Percentiles rank a stretch among this genome's conserved stretches.
Conservation (phyloP, 2,113 vertebrate genomes). For the Pao palembangensis region DNA sequence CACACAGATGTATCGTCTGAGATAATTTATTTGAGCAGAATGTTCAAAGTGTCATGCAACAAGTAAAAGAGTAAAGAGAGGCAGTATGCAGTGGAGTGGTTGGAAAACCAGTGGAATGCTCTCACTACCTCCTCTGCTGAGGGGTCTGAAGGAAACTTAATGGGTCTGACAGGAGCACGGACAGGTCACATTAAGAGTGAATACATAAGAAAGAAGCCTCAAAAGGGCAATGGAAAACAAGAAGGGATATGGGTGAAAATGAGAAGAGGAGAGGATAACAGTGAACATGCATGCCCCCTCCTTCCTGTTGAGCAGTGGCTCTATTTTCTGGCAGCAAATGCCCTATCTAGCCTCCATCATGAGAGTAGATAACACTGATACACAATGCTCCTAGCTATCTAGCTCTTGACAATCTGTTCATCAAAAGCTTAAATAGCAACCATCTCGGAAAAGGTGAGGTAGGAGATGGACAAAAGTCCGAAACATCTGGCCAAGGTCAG, state of each 20-base stretch:
- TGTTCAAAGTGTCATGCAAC: conserved; percentile 57
- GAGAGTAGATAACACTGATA: conserved; percentile 42
- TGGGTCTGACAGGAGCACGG: conserved; percentile 15
- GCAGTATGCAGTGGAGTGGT: conserved; percentile 27
- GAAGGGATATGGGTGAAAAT: neutral
- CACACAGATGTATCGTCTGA: conserved; percentile 21
- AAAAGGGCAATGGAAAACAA: conserved; percentile 12
- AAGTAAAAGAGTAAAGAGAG: conserved; percentile 61
- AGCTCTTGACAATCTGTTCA: conserved; percentile 52
- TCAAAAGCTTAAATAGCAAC: conserved; percentile 46
- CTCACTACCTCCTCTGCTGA: conserved; percentile 31
- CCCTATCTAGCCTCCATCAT: conserved; percentile 49
- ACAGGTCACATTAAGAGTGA: conserved; percentile 8
- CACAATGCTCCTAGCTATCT: conserved; percentile 43
- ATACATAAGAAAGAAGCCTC: conserved; percentile 3
- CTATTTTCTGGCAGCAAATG: conserved; percentile 33
- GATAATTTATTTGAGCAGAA: conserved; percentile 65
- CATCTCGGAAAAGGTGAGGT: conserved; percentile 18
- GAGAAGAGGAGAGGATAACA: neutral
- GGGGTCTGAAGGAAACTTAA: neutral
- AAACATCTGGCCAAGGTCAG: conserved; percentile 42
- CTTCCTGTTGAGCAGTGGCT: conserved; percentile 29
- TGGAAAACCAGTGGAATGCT: conserved; percentile 65
- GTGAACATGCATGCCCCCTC: neutral
- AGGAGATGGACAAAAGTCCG: conserved; percentile 31